Evolutionary conservation across 2,888 invertebrate species (phyloP).

Genomic region (Adela reaumurella): DNA sequence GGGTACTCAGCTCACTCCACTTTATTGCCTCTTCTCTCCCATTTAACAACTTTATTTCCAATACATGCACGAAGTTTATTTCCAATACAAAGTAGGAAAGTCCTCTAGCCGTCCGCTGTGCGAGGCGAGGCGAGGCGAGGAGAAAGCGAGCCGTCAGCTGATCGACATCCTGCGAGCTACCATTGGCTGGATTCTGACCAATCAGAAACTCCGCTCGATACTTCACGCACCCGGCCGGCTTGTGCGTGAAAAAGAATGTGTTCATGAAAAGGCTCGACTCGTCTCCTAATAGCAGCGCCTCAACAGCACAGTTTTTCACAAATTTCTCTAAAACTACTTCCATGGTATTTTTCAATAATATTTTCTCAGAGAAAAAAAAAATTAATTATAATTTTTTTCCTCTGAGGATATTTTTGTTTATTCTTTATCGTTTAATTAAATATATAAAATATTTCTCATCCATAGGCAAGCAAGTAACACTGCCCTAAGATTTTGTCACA

Average conservation of each 20-base stretch:
- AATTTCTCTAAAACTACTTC: neutral
- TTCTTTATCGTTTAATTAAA: too few relatives aligned
- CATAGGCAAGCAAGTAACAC: too few relatives aligned
- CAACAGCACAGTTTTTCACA: neutral
- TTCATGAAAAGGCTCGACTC: too few relatives aligned
- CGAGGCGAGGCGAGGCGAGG: constrained; percentile 8
- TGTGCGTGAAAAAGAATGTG: neutral
- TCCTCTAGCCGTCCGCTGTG: constrained; percentile 9
- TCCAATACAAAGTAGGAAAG: neutral
- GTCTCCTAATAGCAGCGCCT: too few relatives aligned
- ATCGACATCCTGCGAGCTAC: constrained; percentile 2
- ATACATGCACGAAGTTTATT: neutral
- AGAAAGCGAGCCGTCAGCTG: constrained; percentile 1
- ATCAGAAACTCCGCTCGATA: neutral
- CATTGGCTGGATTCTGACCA: neutral
- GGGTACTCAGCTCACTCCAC: neutral
- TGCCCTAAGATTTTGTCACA: too few relatives aligned
- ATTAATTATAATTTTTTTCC: too few relatives aligned
- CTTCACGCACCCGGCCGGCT: neutral
- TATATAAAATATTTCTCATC: too few relatives aligned
- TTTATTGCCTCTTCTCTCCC: neutral
- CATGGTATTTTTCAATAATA: too few relatives aligned
- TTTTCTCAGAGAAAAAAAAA: too few relatives aligned
- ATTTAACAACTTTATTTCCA: too few relatives aligned
- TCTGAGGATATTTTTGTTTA: too few relatives aligned